Percentiles rank a stretch among this genome's conserved stretches.
Evolutionary conservation across 2,888 invertebrate species (phyloP).

Genomic region (Drepanosiphum platanoidis): DNA sequence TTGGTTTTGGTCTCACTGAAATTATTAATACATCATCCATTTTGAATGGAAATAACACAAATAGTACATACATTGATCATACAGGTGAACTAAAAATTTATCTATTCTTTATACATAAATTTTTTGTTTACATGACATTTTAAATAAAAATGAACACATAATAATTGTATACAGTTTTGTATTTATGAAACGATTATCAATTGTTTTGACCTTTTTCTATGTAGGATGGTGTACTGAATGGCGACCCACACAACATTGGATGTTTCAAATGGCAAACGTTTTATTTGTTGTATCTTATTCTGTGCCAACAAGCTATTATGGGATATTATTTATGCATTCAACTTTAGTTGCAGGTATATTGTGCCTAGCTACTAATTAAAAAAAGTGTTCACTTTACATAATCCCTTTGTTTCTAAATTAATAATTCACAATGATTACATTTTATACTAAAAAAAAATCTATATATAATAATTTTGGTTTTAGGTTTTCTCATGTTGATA

Average conservation of each 20-base stretch:
- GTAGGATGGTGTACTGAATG: constrained; percentile 75
- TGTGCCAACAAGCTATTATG: constrained; percentile 81
- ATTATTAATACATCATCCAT: constrained; percentile 27
- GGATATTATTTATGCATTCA: constrained; percentile 84
- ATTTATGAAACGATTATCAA: not conserved
- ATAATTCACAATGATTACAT: constrained; percentile 15
- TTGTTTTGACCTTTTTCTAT: not conserved
- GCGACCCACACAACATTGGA: constrained; percentile 79
- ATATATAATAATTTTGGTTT: constrained; percentile 63
- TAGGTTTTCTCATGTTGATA: constrained; percentile 82
- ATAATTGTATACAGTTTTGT: not conserved
- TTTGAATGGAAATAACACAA: constrained; percentile 9
- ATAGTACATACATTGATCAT: constrained; percentile 26
- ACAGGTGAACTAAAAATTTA: constrained; percentile 13
- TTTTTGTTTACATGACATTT: not conserved
- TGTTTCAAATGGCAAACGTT: constrained; percentile 81
- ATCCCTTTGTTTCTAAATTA: not conserved
- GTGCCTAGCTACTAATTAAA: not conserved
- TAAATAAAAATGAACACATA: too few species aligned
- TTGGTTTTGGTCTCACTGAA: constrained; percentile 47
- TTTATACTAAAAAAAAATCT: constrained; percentile 19
- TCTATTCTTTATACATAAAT: not conserved
- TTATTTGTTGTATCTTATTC: constrained; percentile 83
- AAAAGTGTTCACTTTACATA: not conserved
- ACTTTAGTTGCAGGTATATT: constrained; percentile 79